Evolutionary conservation across 2,888 invertebrate species (phyloP).

Genomic region (Thumatha senex): DNA sequence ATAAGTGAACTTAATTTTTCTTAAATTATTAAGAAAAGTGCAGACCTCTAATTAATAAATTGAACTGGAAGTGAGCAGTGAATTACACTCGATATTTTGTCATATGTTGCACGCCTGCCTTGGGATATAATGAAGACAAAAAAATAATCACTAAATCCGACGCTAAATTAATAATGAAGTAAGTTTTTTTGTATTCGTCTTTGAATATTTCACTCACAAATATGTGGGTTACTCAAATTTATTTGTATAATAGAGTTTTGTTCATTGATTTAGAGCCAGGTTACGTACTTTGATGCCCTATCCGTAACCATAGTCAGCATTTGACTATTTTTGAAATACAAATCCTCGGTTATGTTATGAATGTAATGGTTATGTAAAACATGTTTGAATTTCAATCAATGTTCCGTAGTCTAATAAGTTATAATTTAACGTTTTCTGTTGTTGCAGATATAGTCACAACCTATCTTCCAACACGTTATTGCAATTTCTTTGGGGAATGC

Average conservation of each 20-base stretch:
- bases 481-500: conserved; percentile 71
- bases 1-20: conserved; percentile 57
- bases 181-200: conserved; percentile 59
- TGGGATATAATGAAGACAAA: conserved; percentile 79
- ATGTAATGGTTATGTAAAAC: too few relatives aligned
- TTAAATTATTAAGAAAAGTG: conserved; percentile 49
- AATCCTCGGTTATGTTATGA: background rate
- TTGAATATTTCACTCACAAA: conserved; percentile 23
- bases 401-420: background rate
- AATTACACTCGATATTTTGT: conserved; percentile 71
- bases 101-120: conserved; percentile 82
- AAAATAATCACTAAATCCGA: conserved; percentile 76
- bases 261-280: conserved; percentile 53
- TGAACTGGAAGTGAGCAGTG: conserved; percentile 51
- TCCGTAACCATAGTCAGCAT: conserved; percentile 37
- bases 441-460: conserved; percentile 78
- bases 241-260: conserved; percentile 22
- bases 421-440: conserved; percentile 56
- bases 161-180: conserved; percentile 80
- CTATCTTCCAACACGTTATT: conserved; percentile 71
- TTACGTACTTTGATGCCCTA: conserved; percentile 36
- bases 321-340: conserved; percentile 18
- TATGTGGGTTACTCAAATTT: conserved; percentile 19
- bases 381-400: too few relatives aligned
- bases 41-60: conserved; percentile 45